A percentile compares a stretch with the other conserved stretches of the same genome.
phyloP scores from a whole-genome alignment of 92 coral and sea anemone genomes.

The Porites lobata region DNA sequence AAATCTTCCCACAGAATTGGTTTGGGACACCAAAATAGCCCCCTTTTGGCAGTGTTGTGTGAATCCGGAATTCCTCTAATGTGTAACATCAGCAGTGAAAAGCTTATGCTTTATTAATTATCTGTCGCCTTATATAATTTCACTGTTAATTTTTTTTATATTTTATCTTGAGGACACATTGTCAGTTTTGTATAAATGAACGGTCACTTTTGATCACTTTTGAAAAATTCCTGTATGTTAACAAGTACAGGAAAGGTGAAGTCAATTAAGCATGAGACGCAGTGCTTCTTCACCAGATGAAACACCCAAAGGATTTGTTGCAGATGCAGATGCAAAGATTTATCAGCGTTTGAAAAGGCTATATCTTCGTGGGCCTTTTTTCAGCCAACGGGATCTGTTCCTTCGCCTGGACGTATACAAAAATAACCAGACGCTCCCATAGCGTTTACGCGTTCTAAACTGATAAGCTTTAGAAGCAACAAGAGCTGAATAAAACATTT shows the following conservation, averaged over 20 bases:
- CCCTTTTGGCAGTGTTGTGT: constrained; percentile 3
- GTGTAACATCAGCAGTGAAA: background rate
- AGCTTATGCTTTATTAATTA: too few relatives aligned
- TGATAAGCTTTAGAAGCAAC: too few relatives aligned
- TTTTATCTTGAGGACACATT: background rate
- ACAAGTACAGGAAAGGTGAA: constrained; percentile 5
- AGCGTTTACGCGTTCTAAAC: too few relatives aligned
- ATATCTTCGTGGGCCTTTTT: constrained; percentile 3
- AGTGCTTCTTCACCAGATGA: constrained; percentile 12
- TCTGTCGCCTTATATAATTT: background rate
- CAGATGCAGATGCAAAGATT: background rate
- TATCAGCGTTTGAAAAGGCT: constrained; percentile 4
- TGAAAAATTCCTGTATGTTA: constrained; percentile 1
- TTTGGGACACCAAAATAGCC: background rate
- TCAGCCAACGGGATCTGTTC: constrained; percentile 4
- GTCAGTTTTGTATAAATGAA: constrained; percentile 6
- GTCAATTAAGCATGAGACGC: background rate
- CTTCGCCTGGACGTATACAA: background rate
- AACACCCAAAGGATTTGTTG: constrained; percentile 7
- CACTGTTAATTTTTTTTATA: background rate
- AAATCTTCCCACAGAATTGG: too few relatives aligned
- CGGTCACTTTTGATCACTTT: constrained; percentile 16
- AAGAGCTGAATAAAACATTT: too few relatives aligned
- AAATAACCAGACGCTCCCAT: too few relatives aligned
- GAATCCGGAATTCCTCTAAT: constrained; percentile 8